Base-by-base conservation (phyloP, 2,797 vertebrate genomes). In the Rhinichthys osculus region DNA sequence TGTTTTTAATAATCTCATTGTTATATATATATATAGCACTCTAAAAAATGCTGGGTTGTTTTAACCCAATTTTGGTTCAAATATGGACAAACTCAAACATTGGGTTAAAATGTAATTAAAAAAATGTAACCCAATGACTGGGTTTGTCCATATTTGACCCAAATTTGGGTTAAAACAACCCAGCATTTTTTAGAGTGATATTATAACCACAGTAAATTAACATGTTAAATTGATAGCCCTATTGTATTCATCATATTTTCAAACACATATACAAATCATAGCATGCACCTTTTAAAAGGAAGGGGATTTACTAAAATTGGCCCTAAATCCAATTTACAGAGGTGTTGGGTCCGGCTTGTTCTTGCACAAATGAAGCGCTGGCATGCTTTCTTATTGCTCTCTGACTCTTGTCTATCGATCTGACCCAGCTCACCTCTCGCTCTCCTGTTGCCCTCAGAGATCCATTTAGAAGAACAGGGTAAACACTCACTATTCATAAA, bases 401-500 rank as follows among this genome's bases (percentile, higher is more conserved):
- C 47, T 78, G 59, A 81, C 86, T 85, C 11, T 84, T 1, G 38
- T 64, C 38, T 78, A 64, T 78, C 8, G 5, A 78, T 78, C 57
- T 30, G 52, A 67, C 84, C 16, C 62, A 66, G 71, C 83, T 90
- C 89, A 82, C 83, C 84, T 73, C 73, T 54, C 72, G 76, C 27
- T 21, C 16, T 83, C 35, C 44, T 62, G 66, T 80, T 71, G 35
- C 72, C 70, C 84, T 87, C 77, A 62, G 70, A 73, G 88, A 90
- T 92, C 92, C 92, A 91, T 94, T 95, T 93, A 94, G 90, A 91
- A 88, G 89, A 91, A 87, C 89, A 93, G 92, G 91, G 91, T 94
- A 95, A 95, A 95, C 93, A 94, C 83, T 59, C 70, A 62, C 88
- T 92, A 92, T 94, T 95, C 91, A 94, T 92, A 93, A 92, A 84